These are phyloP conservation scores for Octonoba sinensis DNA, from an alignment of 2,888 invertebrate species.

Conservation along the genomic window DNA sequence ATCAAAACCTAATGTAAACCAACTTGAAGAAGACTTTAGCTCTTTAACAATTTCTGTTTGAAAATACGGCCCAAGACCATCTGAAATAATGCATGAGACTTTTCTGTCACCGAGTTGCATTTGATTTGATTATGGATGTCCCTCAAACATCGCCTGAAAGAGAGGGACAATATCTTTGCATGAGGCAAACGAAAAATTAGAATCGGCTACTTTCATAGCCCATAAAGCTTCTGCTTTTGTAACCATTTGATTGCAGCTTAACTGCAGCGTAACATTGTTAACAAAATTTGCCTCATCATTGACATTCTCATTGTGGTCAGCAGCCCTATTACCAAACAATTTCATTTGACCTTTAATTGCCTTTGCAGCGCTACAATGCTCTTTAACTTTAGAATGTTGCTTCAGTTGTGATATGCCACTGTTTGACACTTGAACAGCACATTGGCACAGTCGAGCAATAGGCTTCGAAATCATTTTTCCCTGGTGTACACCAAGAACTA, in stretches of 20 bases:
- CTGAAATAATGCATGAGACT: not conserved
- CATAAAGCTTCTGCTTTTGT: not conserved
- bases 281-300: too few species aligned
- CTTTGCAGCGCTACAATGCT: too few species aligned
- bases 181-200: not conserved
- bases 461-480: too few species aligned
- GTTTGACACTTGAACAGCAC: too few species aligned
- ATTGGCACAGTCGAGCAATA: too few species aligned
- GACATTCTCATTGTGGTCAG: too few species aligned
- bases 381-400: too few species aligned
- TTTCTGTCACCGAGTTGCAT: not conserved
- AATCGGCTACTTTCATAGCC: not conserved
- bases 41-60: not conserved
- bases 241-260: not conserved
- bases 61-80: slow-evolving; percentile 1
- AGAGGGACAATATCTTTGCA: not conserved
- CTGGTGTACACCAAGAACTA: not conserved
- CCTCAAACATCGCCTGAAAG: not conserved
- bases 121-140: too few species aligned
- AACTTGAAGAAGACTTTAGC: not conserved
- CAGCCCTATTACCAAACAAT: too few species aligned
- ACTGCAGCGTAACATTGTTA: too few species aligned
- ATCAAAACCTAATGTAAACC: not conserved
- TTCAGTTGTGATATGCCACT: too few species aligned
- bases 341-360: too few species aligned